A percentile compares a stretch with the other conserved stretches of the same genome.
These are phyloP conservation scores for Lampropteryx suffumata DNA, from an alignment of 2,888 invertebrate genomes.

Conservation along the genomic window DNA sequence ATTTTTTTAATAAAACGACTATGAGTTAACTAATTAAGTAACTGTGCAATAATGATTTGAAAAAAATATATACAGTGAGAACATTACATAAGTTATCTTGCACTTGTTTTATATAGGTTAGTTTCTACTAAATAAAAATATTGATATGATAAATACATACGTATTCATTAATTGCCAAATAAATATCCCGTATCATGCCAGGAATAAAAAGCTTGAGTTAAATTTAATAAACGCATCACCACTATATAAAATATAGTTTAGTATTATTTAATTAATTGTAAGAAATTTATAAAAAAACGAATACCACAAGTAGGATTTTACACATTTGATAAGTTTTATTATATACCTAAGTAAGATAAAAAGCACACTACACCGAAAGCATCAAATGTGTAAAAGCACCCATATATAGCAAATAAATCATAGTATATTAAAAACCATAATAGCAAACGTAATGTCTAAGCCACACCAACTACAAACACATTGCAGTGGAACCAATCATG, in stretches of 20 bases:
- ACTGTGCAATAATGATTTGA: constrained; percentile 22
- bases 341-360: constrained; percentile 12
- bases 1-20: not conserved
- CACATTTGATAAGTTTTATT: constrained; percentile 47
- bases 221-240: constrained; percentile 28
- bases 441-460: constrained; percentile 60
- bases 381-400: constrained; percentile 42
- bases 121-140: constrained; percentile 56
- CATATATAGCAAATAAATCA: constrained; percentile 34
- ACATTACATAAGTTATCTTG: constrained; percentile 47
- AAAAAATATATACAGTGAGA: constrained; percentile 30
- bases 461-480: constrained; percentile 64
- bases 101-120: constrained; percentile 63
- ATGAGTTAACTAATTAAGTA: constrained; percentile 6
- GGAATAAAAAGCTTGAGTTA: constrained; percentile 42
- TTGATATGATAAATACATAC: no score
- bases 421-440: constrained; percentile 33
- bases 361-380: constrained; percentile 48
- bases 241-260: constrained; percentile 33
- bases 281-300: constrained; percentile 35
- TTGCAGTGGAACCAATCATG: constrained; percentile 57
- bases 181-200: constrained; percentile 62
- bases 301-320: constrained; percentile 42
- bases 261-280: constrained; percentile 30
- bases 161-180: constrained; percentile 56